Conservation (phyloP, 2,888 invertebrate species). For the Tipula helvola region DNA sequence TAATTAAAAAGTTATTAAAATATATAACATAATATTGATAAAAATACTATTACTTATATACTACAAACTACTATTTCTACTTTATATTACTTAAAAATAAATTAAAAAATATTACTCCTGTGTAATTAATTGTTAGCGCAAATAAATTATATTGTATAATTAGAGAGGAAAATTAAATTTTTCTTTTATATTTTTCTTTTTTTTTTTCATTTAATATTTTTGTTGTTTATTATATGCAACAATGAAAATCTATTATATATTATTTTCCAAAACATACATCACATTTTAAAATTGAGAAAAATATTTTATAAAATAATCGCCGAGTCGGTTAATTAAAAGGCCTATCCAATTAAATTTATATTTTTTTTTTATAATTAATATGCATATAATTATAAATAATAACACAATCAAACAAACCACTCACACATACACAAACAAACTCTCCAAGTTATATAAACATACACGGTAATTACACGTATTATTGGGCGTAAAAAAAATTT, state of each 20-base stretch:
- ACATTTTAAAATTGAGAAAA: not conserved
- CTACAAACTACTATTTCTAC: not conserved
- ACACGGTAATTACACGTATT: not conserved
- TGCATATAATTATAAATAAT: not conserved
- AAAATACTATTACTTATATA: not conserved
- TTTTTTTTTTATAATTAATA: not conserved
- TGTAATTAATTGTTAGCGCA: not conserved
- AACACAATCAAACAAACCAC: not conserved
- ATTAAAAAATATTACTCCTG: not conserved
- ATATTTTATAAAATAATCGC: not conserved
- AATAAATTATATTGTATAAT: not conserved
- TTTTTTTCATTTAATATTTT: not conserved
- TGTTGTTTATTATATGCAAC: not conserved
- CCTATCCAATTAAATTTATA: not conserved
- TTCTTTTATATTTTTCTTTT: not conserved
- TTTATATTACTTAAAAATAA: not conserved
- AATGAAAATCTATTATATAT: not conserved
- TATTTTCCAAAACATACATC: not conserved
- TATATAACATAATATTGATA: not conserved
- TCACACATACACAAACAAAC: not conserved
- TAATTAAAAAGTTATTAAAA: not conserved
- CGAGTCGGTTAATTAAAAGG: not conserved
- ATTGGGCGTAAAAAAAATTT: not conserved
- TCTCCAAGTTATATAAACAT: not conserved
- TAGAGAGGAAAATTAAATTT: not conserved